These are phyloP conservation scores for Pogoniulus pusillus DNA, from an alignment of 2,797 vertebrate species.

Conservation along the genomic window DNA sequence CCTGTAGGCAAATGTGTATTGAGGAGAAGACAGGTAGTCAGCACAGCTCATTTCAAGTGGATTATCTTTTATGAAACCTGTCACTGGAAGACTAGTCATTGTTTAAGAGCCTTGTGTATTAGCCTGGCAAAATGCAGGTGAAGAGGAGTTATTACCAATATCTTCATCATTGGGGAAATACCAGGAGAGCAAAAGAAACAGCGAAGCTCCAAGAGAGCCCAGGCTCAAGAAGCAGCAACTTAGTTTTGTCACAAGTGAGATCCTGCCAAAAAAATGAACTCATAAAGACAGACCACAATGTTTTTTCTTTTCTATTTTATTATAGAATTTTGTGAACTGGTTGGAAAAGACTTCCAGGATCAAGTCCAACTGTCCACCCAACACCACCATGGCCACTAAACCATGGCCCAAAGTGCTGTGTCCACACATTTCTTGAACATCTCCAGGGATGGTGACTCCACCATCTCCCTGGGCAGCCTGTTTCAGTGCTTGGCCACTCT, in stretches of 20 bases:
- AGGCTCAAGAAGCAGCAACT: accelerated
- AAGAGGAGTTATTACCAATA: background rate
- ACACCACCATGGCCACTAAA: too few relatives aligned
- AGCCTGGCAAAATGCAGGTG: background rate
- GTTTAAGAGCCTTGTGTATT: background rate
- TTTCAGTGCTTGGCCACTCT: too few relatives aligned
- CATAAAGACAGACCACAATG: background rate
- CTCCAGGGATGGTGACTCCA: too few relatives aligned
- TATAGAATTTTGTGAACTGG: background rate
- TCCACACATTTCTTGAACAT: too few relatives aligned
- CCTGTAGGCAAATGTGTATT: background rate
- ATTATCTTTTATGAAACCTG: background rate
- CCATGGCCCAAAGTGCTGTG: too few relatives aligned
- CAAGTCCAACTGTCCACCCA: too few relatives aligned
- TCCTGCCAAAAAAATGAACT: background rate
- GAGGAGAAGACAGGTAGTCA: background rate
- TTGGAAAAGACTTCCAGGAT: too few relatives aligned
- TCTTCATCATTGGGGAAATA: background rate
- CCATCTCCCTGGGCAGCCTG: too few relatives aligned
- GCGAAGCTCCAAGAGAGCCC: background rate
- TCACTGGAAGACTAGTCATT: background rate
- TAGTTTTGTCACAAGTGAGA: background rate
- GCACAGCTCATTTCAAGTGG: background rate
- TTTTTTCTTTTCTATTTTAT: background rate
- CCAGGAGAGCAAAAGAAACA: background rate